phyloP scores from a whole-genome alignment of 2,113 vertebrate genomes.

The Oreochromis spilurus region DNA sequence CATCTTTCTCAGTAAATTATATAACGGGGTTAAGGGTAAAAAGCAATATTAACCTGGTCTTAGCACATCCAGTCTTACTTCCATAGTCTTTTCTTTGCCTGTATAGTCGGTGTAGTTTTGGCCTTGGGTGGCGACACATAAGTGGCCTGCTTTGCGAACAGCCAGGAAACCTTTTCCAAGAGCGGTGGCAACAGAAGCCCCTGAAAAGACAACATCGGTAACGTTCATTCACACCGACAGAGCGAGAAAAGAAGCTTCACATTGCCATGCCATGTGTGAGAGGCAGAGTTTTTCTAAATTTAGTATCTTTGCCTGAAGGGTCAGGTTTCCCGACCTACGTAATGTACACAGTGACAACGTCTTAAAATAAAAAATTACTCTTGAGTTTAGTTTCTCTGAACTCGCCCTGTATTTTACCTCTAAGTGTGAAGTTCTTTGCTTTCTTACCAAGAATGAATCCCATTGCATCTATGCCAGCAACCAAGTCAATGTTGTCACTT shows the following conservation, averaged over 20 bases:
- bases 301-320: slow-evolving; percentile 15
- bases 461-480: slow-evolving; percentile 86
- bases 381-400: neutral
- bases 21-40: neutral
- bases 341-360: neutral
- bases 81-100: slow-evolving; percentile 75
- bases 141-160: slow-evolving; percentile 81
- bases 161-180: slow-evolving; percentile 83
- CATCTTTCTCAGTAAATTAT: neutral
- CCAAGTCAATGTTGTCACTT: slow-evolving; percentile 76
- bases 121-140: slow-evolving; percentile 72
- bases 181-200: slow-evolving; percentile 61
- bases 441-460: slow-evolving; percentile 85
- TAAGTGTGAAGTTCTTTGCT: neutral
- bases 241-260: neutral
- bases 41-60: slow-evolving; percentile 64
- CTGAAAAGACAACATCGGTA: slow-evolving; percentile 44
- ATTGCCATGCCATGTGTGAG: neutral
- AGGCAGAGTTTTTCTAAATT: slow-evolving; percentile 40
- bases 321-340: slow-evolving; percentile 20
- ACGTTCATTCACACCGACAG: neutral
- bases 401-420: neutral
- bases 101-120: slow-evolving; percentile 80
- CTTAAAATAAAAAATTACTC: slow-evolving; percentile 29
- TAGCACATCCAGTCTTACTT: slow-evolving; percentile 77